Base-by-base conservation (phyloP, 30 jellyfish, hydroid and myxozoan species). In the Hydractinia echinata region DNA sequence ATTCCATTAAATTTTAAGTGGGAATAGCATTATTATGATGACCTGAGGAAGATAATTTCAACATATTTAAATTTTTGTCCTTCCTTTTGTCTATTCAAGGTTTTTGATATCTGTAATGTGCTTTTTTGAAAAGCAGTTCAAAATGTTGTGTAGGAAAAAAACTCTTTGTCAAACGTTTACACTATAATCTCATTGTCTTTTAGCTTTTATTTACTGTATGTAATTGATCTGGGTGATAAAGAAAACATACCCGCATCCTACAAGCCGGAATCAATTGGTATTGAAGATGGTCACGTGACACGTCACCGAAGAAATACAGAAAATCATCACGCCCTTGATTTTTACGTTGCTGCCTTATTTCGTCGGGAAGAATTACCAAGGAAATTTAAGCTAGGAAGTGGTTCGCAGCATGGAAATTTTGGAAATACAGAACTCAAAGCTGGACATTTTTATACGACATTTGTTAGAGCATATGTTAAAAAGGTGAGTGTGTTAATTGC, bases 141-240 rank as follows among this genome's bases (percentile, higher is more conserved):
- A 30, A 2, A 0, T 30, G 2, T 30, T 30, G 1, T 30, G 1
- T 30, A 1, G 2, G 44, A 30, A 30, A 30, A 2, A 30, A 30
- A 30, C 1, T 30, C 44, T 30, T 30, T n/a, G 44, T 30, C 44
- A 30, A 30, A 30, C 44, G 1, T 30, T 30, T 30, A 30, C 44
- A 64, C 9, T 64, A 64, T 64, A 6, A n/a, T 7, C 16, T 51
- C 62, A 4, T 18, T 9, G 4, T 39, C 4, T 80, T 81, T 53
- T 80, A 92, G 98, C 4, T 84, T 81, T 73, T 92, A 92, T 66
- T 86, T 64, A 4, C 84, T 92, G 58, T 84, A 66, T 53, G 98
- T 92, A 19, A 76, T 92, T 58, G 95, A 92, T 72, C 73, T 82
- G 71, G 96, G 93, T 39, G 61, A 60, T 49, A 8, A 76, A 8